Evolutionary conservation across 2,888 invertebrate genomes (phyloP).

Genomic region (Lepidonotus clava): DNA sequence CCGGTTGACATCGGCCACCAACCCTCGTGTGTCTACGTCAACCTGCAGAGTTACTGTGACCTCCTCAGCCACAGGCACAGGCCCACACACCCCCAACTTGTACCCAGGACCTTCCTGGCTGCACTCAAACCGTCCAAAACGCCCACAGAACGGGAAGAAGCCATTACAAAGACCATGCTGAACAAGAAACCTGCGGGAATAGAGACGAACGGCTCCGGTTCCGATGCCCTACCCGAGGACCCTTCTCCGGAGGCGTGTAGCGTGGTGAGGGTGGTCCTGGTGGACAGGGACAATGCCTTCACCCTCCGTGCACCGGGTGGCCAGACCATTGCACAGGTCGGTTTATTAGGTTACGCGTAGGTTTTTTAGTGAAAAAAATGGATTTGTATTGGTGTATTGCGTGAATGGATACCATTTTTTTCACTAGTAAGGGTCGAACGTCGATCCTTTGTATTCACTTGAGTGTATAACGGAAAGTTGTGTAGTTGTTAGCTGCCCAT

Average conservation of each 20-base stretch:
- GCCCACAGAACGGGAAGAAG: slow-evolving; percentile 12
- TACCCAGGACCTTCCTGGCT: slow-evolving; percentile 42
- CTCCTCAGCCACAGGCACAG: not conserved
- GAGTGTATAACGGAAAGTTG: no score
- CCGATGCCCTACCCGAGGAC: not conserved
- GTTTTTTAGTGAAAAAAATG: no score
- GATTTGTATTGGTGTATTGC: no score
- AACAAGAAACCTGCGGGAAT: not conserved
- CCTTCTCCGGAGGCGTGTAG: not conserved
- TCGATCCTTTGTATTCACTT: no score
- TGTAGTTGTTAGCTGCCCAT: no score
- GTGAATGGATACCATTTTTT: no score
- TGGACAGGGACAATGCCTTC: not conserved
- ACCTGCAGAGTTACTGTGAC: not conserved
- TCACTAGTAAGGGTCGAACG: no score
- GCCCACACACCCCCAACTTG: not conserved
- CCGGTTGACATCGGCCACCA: not conserved
- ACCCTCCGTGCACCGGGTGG: not conserved
- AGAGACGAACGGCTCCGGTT: not conserved
- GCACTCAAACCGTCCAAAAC: not conserved
- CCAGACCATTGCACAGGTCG: not conserved
- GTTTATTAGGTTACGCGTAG: no score
- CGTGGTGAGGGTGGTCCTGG: slow-evolving; percentile 47
- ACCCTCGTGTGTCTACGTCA: slow-evolving; percentile 43
- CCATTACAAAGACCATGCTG: slow-evolving; percentile 4